A percentile compares a stretch with the other conserved stretches of the same genome.
Conservation (phyloP, 1,140 invertebrate species). For the Zophobas atratus region DNA sequence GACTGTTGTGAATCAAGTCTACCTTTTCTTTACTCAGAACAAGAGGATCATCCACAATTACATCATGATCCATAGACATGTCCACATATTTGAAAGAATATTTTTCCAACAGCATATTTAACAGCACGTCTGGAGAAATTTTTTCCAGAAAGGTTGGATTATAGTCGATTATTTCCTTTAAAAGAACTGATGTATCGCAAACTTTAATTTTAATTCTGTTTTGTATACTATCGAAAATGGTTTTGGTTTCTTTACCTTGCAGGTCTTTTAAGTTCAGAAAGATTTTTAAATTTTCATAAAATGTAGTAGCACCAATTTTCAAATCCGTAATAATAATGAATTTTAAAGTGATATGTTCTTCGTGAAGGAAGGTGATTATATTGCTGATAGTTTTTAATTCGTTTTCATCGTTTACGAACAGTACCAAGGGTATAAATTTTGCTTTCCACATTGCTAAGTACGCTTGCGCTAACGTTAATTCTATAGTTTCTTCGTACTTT, state of each 20-base stretch:
- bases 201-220: neutral
- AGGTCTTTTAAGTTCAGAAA: neutral
- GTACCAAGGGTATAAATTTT: neutral
- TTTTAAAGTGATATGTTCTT: neutral
- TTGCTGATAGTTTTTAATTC: neutral
- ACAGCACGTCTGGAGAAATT: neutral
- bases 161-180: neutral
- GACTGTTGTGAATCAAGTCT: neutral
- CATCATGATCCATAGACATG: neutral
- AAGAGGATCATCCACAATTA: neutral
- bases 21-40: neutral
- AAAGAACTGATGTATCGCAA: neutral
- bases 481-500: neutral
- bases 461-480: neutral
- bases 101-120: neutral
- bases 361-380: neutral
- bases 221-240: neutral
- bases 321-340: neutral
- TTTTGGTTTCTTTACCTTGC: neutral
- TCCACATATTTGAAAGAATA: neutral
- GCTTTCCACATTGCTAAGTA: constrained; percentile 1
- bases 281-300: neutral
- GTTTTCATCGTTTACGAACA: neutral
- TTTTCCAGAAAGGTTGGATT: neutral
- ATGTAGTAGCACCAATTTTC: neutral